phyloP scores from a whole-genome alignment of 2,797 vertebrate genomes.

The Halcyon leucocephala region DNA sequence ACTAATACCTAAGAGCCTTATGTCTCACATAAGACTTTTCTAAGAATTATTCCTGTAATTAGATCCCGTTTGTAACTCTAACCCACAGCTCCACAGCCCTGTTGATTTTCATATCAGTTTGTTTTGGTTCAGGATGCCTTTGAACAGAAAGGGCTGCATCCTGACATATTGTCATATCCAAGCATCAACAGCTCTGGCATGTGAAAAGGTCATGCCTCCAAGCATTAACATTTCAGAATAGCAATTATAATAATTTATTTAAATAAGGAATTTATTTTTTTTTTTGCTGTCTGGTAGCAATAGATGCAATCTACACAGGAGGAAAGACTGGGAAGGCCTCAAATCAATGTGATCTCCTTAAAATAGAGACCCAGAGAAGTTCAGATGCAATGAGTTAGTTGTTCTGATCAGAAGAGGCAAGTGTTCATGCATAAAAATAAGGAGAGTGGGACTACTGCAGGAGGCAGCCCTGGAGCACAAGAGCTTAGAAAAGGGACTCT shows the following conservation, averaged over 20 bases:
- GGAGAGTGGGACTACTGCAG: not conserved
- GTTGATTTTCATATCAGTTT: not conserved
- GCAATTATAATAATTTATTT: conserved; percentile 37
- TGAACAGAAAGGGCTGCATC: not conserved
- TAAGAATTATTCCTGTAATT: not conserved
- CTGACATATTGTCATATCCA: conserved; percentile 60
- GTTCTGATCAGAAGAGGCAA: not conserved
- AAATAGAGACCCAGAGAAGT: not conserved
- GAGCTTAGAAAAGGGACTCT: not conserved
- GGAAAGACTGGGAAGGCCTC: not conserved
- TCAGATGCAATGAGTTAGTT: not conserved
- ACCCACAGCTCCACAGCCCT: not conserved
- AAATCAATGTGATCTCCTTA: not conserved
- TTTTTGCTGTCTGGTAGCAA: not conserved
- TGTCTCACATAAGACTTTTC: not conserved
- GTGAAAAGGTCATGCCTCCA: conserved; percentile 69
- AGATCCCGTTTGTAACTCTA: not conserved
- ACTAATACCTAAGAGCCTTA: not conserved
- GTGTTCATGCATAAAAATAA: not conserved
- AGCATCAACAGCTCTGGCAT: conserved; percentile 41
- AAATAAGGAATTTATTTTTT: not conserved
- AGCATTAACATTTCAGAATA: conserved; percentile 55
- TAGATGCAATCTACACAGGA: not conserved
- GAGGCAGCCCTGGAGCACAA: not conserved
- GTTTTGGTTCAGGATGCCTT: conserved; percentile 24